Evolutionary conservation across 2,113 vertebrate genomes (phyloP).

Genomic region (Rhabdomys dilectus): DNA sequence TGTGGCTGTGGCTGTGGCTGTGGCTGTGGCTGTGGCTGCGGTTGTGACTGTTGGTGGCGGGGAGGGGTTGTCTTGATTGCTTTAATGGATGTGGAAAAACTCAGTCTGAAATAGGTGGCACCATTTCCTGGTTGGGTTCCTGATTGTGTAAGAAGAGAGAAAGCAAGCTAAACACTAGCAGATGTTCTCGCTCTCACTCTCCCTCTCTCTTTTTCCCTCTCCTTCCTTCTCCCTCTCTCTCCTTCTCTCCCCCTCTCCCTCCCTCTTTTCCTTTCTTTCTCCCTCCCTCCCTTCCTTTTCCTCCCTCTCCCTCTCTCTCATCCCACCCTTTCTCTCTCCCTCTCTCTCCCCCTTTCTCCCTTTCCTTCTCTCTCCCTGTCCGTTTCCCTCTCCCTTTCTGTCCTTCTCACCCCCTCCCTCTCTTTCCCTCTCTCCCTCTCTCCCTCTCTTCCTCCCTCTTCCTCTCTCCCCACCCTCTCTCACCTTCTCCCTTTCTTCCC

Average conservation of each 20-base stretch:
- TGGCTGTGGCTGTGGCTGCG: not conserved
- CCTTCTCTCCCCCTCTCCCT: not conserved
- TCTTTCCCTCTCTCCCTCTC: not conserved
- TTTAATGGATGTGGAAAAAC: not conserved
- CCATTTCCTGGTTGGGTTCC: not conserved
- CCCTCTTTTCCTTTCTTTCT: too few species aligned
- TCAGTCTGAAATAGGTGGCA: not conserved
- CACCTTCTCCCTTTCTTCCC: not conserved
- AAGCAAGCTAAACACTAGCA: not conserved
- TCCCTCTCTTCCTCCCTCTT: not conserved
- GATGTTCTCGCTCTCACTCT: not conserved
- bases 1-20: not conserved
- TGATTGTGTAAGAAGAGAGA: not conserved
- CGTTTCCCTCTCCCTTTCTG: too few species aligned
- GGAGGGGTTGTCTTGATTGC: not conserved
- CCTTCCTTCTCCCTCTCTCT: accelerated
- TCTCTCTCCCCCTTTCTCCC: not conserved
- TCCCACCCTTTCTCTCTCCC: not conserved
- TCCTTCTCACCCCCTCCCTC: too few species aligned
- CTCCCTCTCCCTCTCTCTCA: not conserved
- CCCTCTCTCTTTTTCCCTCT: not conserved
- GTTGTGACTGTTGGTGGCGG: too few species aligned
- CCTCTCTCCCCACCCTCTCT: not conserved
- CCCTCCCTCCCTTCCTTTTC: not conserved
- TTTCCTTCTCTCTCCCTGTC: too few species aligned